Evolutionary conservation across 2,888 invertebrate genomes (phyloP).

Genomic region (Drosophila meridiana): DNA sequence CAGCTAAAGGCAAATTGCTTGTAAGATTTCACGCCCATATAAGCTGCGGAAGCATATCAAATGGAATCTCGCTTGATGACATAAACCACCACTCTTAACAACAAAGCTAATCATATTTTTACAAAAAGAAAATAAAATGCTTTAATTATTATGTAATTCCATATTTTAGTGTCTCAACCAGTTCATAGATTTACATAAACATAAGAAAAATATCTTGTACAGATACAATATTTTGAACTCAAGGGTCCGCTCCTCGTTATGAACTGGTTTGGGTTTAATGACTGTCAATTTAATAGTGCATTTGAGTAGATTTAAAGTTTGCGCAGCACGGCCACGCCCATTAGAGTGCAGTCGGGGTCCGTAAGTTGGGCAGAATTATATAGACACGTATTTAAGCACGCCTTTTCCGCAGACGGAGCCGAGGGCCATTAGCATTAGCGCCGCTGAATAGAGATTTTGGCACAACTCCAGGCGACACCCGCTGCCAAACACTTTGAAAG

Average conservation of each 20-base stretch:
- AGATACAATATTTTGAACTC: not conserved
- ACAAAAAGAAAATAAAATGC: too few species aligned
- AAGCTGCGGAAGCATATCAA: too few species aligned
- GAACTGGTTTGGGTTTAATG: constrained; percentile 29
- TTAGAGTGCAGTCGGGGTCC: constrained; percentile 17
- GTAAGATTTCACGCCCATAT: too few species aligned
- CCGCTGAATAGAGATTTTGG: constrained; percentile 65
- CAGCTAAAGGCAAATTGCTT: too few species aligned
- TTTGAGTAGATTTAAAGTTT: constrained; percentile 2
- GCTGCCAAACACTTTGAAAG: constrained; percentile 52
- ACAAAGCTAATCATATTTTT: too few species aligned
- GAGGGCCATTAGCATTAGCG: constrained; percentile 71
- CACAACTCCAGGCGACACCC: constrained; percentile 56
- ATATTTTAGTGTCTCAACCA: too few species aligned
- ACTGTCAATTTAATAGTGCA: constrained; percentile 35
- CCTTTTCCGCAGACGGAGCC: constrained; percentile 29
- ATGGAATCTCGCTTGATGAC: too few species aligned
- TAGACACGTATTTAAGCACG: constrained; percentile 25
- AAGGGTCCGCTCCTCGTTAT: constrained; percentile 5
- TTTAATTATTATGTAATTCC: too few species aligned
- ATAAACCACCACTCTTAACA: too few species aligned
- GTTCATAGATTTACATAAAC: too few species aligned
- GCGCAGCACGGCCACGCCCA: constrained; percentile 6
- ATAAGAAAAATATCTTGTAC: not conserved
- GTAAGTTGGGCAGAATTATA: constrained; percentile 30